These are phyloP conservation scores for Umimayanthus chanpuru DNA, from an alignment of 92 coral and sea anemone species.

Conservation along the genomic window DNA sequence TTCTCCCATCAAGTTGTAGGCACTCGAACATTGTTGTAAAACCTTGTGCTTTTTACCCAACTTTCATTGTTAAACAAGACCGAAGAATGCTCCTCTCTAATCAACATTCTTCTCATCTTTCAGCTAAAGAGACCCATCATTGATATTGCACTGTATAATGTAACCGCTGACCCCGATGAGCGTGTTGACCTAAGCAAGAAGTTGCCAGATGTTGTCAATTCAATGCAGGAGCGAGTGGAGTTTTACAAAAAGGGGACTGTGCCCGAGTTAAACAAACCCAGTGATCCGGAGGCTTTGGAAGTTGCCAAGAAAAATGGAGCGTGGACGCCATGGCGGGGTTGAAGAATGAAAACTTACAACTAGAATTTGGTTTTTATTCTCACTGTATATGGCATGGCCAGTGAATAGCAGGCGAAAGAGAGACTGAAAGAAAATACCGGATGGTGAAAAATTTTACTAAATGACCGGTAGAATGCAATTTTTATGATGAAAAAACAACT, in stretches of 20 bases:
- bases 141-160: conserved; percentile 73
- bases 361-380: background rate
- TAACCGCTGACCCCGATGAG: conserved; percentile 85
- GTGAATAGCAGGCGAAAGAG: too few species aligned
- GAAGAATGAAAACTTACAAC: background rate
- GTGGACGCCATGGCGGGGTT: conserved; percentile 78
- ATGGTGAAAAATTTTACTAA: too few species aligned
- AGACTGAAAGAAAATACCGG: too few species aligned
- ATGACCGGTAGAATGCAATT: too few species aligned
- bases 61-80: background rate
- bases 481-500: too few species aligned
- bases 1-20: background rate
- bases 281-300: conserved; percentile 60
- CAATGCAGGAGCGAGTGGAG: conserved; percentile 65
- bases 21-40: background rate
- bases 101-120: background rate
- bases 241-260: conserved; percentile 57
- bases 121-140: conserved; percentile 33
- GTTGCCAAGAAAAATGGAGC: conserved; percentile 62
- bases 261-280: conserved; percentile 63
- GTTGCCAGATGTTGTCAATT: conserved; percentile 61
- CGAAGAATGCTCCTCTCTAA: background rate
- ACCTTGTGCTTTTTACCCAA: background rate
- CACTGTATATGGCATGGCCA: too few species aligned
- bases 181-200: conserved; percentile 66